Conservation (phyloP, 2,888 invertebrate species). For the Pegoplata infirma region DNA sequence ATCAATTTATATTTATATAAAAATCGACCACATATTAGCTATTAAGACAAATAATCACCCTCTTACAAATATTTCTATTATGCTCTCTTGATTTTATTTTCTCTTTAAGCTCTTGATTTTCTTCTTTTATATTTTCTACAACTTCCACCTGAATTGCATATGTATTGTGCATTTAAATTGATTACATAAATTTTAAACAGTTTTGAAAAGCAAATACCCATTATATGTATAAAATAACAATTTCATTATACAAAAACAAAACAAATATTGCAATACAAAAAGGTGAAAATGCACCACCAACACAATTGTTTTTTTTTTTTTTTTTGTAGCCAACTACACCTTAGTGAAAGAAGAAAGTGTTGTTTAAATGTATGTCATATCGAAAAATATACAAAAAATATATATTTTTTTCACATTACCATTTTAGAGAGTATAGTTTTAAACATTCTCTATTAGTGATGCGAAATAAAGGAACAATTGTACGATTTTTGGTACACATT, state of each 20-base stretch:
- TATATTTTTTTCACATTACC: not conserved
- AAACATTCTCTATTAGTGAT: not conserved
- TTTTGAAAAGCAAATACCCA: not conserved
- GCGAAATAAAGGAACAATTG: too few relatives aligned
- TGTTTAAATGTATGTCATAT: constrained; percentile 49
- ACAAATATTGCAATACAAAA: constrained; percentile 18
- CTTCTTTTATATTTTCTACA: not conserved
- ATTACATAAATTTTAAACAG: constrained; percentile 44
- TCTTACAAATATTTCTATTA: too few relatives aligned
- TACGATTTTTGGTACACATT: too few relatives aligned
- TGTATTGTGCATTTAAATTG: constrained; percentile 10
- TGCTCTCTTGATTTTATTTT: not conserved
- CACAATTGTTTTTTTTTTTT: constrained; percentile 15
- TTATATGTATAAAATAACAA: constrained; percentile 17
- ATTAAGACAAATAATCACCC: too few relatives aligned
- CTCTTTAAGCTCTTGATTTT: not conserved
- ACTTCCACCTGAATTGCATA: constrained; percentile 64
- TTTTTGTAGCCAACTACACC: not conserved
- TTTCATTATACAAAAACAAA: not conserved
- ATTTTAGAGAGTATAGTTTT: constrained; percentile 27
- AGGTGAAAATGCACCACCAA: constrained; percentile 24
- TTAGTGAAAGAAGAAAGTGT: constrained; percentile 52
- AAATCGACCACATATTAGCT: too few relatives aligned
- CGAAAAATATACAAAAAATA: constrained; percentile 14
- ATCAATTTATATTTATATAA: not conserved